A percentile compares a stretch with the other conserved stretches of the same genome.
Evolutionary conservation across 2,797 vertebrate species (phyloP).

Genomic region (Ficedula albicollis): DNA sequence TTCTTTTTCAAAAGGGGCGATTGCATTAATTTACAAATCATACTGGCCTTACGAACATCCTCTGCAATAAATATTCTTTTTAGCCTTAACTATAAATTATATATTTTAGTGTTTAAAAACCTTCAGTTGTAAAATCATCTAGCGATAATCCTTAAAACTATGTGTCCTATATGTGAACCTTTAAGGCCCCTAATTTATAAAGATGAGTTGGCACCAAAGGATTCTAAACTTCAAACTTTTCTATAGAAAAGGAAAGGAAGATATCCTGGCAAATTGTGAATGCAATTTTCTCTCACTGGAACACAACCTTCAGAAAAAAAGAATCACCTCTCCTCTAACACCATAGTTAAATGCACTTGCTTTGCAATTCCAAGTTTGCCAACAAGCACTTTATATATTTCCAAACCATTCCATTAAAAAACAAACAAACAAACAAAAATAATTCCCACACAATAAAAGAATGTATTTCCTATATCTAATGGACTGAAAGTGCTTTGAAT

Average conservation of each 20-base stretch:
- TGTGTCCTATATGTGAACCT: constrained; percentile 69
- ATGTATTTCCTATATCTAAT: constrained; percentile 78
- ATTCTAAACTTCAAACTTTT: constrained; percentile 68
- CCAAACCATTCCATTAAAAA: constrained; percentile 82
- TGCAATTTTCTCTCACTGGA: constrained; percentile 67
- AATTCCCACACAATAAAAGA: constrained; percentile 75
- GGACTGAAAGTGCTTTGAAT: constrained; percentile 95
- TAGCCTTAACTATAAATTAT: constrained; percentile 87
- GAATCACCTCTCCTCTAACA: constrained; percentile 70
- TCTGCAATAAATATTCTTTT: constrained; percentile 89
- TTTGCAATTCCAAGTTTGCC: constrained; percentile 70
- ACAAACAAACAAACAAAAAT: constrained; percentile 43
- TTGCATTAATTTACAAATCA: constrained; percentile 77
- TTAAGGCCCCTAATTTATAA: constrained; percentile 75
- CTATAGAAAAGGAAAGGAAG: constrained; percentile 69
- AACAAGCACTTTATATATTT: constrained; percentile 70
- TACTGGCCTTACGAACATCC: constrained; percentile 84
- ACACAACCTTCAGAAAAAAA: constrained; percentile 65
- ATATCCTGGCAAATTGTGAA: constrained; percentile 67
- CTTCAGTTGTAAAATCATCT: constrained; percentile 77
- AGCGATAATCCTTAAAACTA: constrained; percentile 73
- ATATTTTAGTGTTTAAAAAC: constrained; percentile 87
- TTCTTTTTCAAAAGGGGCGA: constrained; percentile 62
- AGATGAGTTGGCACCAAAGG: constrained; percentile 76
- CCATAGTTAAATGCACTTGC: constrained; percentile 78